phyloP scores from a whole-genome alignment of 2,113 vertebrate species.

The Sinocyclocheilus rhinocerous region DNA sequence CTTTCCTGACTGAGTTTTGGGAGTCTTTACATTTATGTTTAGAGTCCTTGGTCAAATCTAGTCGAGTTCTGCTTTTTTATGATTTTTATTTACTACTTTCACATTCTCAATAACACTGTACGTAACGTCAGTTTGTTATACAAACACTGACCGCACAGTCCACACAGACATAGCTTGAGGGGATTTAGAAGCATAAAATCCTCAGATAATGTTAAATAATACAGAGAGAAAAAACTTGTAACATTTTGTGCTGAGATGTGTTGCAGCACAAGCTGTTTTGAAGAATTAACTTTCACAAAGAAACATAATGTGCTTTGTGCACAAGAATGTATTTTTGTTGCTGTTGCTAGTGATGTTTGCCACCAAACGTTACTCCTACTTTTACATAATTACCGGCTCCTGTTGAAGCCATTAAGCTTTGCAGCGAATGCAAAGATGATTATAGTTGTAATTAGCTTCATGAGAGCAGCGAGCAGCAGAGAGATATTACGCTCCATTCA shows the following conservation, averaged over 20 bases:
- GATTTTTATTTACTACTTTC: background rate
- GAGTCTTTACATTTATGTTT: background rate
- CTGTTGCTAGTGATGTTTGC: slow-evolving; percentile 49
- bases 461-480: slow-evolving; percentile 39
- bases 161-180: background rate
- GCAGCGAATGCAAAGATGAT: slow-evolving; percentile 56
- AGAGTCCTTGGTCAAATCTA: background rate
- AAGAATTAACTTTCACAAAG: slow-evolving; percentile 32
- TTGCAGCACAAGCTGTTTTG: background rate
- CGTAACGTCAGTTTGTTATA: background rate
- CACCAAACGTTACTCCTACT: slow-evolving; percentile 52
- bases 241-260: background rate
- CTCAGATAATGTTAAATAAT: slow-evolving; percentile 25
- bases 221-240: background rate
- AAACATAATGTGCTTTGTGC: slow-evolving; percentile 38
- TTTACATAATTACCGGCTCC: slow-evolving; percentile 53
- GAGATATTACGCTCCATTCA: slow-evolving; percentile 45
- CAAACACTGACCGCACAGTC: slow-evolving; percentile 13
- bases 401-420: slow-evolving; percentile 50
- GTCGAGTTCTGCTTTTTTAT: background rate
- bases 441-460: slow-evolving; percentile 57
- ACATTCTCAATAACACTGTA: background rate
- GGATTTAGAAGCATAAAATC: slow-evolving; percentile 14
- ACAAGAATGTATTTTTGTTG: slow-evolving; percentile 47
- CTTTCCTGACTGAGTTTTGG: no score